phyloP scores from a whole-genome alignment of 1,140 invertebrate species.

The Teleogryllus occipitalis region DNA sequence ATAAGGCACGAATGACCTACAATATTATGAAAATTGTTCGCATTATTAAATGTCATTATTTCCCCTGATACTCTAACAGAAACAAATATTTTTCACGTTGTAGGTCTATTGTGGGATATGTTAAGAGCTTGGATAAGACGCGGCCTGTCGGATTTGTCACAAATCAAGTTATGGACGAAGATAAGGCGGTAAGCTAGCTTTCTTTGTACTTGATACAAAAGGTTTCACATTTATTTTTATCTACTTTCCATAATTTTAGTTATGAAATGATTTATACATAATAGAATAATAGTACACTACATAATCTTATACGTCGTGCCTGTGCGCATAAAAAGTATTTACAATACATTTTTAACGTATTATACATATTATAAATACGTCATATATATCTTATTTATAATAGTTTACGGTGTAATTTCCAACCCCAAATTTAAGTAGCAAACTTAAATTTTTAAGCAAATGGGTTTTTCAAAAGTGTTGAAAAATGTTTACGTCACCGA shows the following conservation, averaged over 20 bases:
- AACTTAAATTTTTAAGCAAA: neutral
- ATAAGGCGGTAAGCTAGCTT: conserved; percentile 32
- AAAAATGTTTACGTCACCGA: too few species aligned
- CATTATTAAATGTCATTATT: neutral
- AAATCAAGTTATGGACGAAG: conserved; percentile 27
- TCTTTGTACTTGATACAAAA: too few species aligned
- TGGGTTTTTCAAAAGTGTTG: neutral
- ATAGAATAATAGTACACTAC: too few species aligned
- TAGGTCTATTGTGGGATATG: conserved; percentile 23
- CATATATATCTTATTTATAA: neutral
- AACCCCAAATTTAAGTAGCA: too few species aligned
- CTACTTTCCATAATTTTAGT: too few species aligned
- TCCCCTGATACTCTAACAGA: neutral
- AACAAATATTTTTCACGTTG: neutral
- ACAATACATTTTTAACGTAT: neutral
- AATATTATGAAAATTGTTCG: too few species aligned
- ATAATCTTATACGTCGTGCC: too few species aligned
- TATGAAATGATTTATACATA: too few species aligned
- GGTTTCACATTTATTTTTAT: too few species aligned
- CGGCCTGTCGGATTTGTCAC: conserved; percentile 34
- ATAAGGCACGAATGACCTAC: neutral
- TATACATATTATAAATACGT: neutral
- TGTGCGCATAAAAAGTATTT: too few species aligned
- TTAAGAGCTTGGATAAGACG: conserved; percentile 28
- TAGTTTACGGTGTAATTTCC: neutral